These are phyloP conservation scores for Pocillopora damicornis DNA, from an alignment of 64 coral and sea anemone species.

Conservation along the genomic window DNA sequence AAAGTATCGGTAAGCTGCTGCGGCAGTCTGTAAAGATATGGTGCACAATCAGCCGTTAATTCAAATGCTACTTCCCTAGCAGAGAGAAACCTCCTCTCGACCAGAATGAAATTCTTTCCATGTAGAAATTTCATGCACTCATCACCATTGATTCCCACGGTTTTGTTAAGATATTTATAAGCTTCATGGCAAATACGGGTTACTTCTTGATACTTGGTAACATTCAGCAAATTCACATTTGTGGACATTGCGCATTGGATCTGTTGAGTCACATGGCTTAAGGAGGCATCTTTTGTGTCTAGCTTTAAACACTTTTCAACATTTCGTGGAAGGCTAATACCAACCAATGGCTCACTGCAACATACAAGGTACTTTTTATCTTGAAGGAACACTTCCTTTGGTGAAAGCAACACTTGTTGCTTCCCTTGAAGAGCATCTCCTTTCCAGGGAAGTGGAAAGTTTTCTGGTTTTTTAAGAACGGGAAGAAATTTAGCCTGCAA, in stretches of 20 bases:
- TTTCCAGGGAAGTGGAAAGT: conserved; percentile 71
- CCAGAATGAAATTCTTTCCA: conserved; percentile 11
- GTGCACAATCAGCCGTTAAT: conserved; percentile 25
- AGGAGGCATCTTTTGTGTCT: not conserved
- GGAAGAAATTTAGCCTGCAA: conserved; percentile 61
- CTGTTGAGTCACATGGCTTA: conserved; percentile 16
- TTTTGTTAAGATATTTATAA: conserved; percentile 43
- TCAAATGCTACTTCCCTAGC: conserved; percentile 51
- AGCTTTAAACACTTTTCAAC: conserved; percentile 1
- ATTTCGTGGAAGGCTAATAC: not conserved
- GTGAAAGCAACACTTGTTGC: conserved; percentile 6
- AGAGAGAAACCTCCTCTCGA: conserved; percentile 38
- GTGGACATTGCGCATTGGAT: not conserved
- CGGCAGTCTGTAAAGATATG: conserved; percentile 50
- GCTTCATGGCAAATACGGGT: conserved; percentile 25
- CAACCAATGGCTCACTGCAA: conserved; percentile 45
- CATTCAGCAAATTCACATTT: not conserved
- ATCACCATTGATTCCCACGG: not conserved
- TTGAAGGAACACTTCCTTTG: conserved; percentile 39
- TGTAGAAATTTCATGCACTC: not conserved
- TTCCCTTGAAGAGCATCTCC: conserved; percentile 23
- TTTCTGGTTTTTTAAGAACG: conserved; percentile 54
- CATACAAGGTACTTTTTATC: conserved; percentile 57
- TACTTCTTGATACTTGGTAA: not conserved
- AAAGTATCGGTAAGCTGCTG: not conserved